Conservation (phyloP, 2,797 vertebrate species). For the Sebastes variabilis region DNA sequence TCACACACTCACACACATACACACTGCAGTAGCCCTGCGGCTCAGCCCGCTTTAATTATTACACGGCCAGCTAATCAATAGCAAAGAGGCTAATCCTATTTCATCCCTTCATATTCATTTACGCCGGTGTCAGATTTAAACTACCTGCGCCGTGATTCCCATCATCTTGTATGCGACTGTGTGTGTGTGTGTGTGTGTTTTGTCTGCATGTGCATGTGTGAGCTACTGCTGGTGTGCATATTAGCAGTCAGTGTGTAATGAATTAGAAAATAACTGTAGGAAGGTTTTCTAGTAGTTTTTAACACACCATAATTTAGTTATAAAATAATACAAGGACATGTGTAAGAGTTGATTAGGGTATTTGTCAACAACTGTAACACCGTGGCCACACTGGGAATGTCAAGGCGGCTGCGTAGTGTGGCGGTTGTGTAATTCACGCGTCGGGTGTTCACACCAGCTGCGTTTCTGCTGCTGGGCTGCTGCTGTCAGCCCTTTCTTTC, state of each 20-base stretch:
- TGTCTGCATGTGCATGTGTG: not conserved
- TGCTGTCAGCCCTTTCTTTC: no score
- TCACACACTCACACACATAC: conserved; percentile 30
- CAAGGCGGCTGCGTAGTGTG: no score
- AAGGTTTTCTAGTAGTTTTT: not conserved
- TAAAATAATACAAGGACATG: not conserved
- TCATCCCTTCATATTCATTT: conserved; percentile 73
- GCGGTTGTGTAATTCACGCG: no score
- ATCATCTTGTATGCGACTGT: not conserved
- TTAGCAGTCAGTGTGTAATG: not conserved
- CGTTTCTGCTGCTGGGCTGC: no score
- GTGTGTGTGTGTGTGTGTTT: not conserved
- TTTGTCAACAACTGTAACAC: not conserved
- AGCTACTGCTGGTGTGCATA: not conserved
- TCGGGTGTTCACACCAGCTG: no score
- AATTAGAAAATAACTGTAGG: not conserved
- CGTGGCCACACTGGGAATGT: no score
- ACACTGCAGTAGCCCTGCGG: conserved; percentile 65
- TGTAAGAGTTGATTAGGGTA: not conserved
- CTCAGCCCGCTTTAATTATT: conserved; percentile 73
- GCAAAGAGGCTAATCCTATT: conserved; percentile 73
- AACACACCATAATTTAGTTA: not conserved
- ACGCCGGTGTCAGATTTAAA: conserved; percentile 62
- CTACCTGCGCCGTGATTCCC: conserved; percentile 32
- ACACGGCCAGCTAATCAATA: conserved; percentile 70